These are phyloP conservation scores for Scopus umbretta DNA, from an alignment of 2,113 vertebrate species.

Conservation along the genomic window DNA sequence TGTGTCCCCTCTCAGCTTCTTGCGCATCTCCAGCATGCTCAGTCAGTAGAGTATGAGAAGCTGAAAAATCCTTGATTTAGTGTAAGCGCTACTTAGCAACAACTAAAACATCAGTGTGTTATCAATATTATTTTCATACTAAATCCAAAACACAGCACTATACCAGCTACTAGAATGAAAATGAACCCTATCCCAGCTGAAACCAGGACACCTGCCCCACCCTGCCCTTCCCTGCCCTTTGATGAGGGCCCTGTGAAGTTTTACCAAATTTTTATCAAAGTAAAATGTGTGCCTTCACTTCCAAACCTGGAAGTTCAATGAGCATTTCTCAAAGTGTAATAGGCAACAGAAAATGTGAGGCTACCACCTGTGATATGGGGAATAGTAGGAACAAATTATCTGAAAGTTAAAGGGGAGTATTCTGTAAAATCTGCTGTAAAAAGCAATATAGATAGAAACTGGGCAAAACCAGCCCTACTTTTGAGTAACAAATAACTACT, in stretches of 20 bases:
- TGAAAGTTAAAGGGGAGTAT: neutral
- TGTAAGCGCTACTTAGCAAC: too few species aligned
- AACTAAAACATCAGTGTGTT: too few species aligned
- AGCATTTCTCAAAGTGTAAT: neutral
- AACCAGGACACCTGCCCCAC: too few species aligned
- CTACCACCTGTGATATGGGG: neutral
- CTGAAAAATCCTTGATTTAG: too few species aligned
- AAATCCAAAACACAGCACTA: too few species aligned
- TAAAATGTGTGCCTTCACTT: neutral
- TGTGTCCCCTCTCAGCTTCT: too few species aligned
- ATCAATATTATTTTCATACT: too few species aligned
- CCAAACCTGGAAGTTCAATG: neutral
- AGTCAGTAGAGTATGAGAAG: too few species aligned
- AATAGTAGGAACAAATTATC: neutral
- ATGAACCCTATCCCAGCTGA: too few species aligned
- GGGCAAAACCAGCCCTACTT: neutral
- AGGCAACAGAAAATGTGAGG: neutral
- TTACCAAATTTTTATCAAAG: neutral
- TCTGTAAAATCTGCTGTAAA: neutral
- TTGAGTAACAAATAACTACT: neutral
- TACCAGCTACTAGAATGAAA: too few species aligned
- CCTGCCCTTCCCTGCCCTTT: neutral
- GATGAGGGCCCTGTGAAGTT: fast-evolving
- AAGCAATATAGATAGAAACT: neutral
- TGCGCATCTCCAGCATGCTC: too few species aligned